A percentile compares a stretch with the other conserved stretches of the same genome.
Evolutionary conservation across 2,888 invertebrate genomes (phyloP).

Genomic region (Drosophila aldrichi): DNA sequence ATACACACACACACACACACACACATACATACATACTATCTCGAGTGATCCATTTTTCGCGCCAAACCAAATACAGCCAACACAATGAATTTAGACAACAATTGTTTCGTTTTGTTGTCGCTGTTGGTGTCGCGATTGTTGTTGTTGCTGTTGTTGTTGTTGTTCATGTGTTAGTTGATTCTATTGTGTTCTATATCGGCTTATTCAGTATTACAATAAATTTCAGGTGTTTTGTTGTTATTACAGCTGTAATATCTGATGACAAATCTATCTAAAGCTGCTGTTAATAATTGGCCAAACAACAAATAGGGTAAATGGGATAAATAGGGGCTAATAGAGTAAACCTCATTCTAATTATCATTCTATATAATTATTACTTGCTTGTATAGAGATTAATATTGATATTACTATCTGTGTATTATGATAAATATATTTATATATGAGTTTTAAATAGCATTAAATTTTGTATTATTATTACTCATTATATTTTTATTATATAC

Average conservation of each 20-base stretch:
- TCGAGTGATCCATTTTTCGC: conserved; percentile 65
- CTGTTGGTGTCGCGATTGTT: conserved; percentile 30
- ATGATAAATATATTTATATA: too few relatives aligned
- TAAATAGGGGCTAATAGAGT: too few relatives aligned
- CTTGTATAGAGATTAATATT: neutral
- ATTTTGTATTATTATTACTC: too few relatives aligned
- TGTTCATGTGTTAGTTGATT: conserved; percentile 45
- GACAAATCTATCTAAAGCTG: neutral
- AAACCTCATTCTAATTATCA: too few relatives aligned
- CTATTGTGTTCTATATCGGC: conserved; percentile 42
- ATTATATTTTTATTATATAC: too few relatives aligned
- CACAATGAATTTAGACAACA: conserved; percentile 79
- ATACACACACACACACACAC: conserved; percentile 1
- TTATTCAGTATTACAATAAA: conserved; percentile 45
- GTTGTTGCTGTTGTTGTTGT: conserved; percentile 39
- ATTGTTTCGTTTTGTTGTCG: conserved; percentile 62
- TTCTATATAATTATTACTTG: neutral
- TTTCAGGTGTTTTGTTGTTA: conserved; percentile 17
- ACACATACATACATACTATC: conserved; percentile 38
- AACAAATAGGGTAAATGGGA: neutral
- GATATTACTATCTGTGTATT: neutral
- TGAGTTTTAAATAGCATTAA: too few relatives aligned
- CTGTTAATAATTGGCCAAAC: neutral
- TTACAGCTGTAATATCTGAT: conserved; percentile 31
- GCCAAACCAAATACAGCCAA: conserved; percentile 49